Percentiles rank a stretch among this genome's conserved stretches.
Conservation (phyloP, 2,113 vertebrate species). For the Anser brachyrhynchus region DNA sequence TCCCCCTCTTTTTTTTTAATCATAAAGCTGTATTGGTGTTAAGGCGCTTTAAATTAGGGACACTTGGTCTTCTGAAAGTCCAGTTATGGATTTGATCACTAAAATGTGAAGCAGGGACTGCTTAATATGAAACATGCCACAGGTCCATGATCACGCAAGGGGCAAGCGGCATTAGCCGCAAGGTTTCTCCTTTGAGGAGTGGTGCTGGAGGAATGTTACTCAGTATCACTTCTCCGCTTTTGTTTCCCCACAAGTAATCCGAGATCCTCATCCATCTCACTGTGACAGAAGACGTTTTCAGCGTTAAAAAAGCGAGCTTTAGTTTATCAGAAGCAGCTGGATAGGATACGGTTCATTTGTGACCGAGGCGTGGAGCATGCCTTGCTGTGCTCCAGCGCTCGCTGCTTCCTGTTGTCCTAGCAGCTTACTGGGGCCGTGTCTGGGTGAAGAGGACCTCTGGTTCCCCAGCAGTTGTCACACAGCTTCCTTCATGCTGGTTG, state of each 20-base stretch:
- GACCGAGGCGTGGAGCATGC: not conserved
- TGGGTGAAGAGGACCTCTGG: not conserved
- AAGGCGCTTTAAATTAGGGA: not conserved
- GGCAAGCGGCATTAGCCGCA: not conserved
- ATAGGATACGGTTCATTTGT: not conserved
- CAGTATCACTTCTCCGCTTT: not conserved
- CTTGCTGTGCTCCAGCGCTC: not conserved
- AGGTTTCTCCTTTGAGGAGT: not conserved
- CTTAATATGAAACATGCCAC: constrained; percentile 7
- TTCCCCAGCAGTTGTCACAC: not conserved
- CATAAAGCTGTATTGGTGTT: not conserved
- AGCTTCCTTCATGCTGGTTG: not conserved
- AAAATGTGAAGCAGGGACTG: not conserved
- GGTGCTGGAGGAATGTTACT: not conserved
- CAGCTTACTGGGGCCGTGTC: not conserved
- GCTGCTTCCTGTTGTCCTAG: not conserved
- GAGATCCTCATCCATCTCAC: constrained; percentile 42
- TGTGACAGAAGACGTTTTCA: constrained; percentile 1
- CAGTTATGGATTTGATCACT: not conserved
- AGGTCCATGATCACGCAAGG: not conserved
- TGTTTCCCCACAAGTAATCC: not conserved
- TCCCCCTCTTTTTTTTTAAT: too few relatives aligned
- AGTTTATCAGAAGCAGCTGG: constrained; percentile 56
- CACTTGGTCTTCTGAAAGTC: not conserved
- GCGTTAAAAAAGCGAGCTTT: not conserved